Evolutionary conservation across 2,113 vertebrate species (phyloP).

Genomic region (Heterocephalus glaber): DNA sequence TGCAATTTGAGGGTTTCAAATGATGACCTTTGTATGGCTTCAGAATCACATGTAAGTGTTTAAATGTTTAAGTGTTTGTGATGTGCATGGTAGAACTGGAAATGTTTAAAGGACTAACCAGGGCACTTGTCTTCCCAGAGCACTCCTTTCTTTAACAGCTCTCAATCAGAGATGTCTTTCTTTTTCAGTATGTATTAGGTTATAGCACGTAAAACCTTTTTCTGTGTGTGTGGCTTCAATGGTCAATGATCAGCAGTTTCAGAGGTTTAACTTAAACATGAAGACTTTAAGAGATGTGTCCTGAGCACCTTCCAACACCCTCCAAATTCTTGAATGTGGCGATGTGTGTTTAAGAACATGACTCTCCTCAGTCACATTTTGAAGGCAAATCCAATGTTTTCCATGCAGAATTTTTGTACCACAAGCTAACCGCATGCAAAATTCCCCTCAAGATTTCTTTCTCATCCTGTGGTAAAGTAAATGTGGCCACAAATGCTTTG

Average conservation of each 20-base stretch:
- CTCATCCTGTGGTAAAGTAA: slow-evolving; percentile 62
- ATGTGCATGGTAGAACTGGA: neutral
- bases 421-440: slow-evolving; percentile 60
- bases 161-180: slow-evolving; percentile 37
- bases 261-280: slow-evolving; percentile 51
- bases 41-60: neutral
- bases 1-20: neutral
- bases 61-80: neutral
- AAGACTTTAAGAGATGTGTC: slow-evolving; percentile 33
- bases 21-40: neutral
- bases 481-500: slow-evolving; percentile 52
- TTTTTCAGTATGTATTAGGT: slow-evolving; percentile 28
- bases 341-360: slow-evolving; percentile 66
- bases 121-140: slow-evolving; percentile 18
- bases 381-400: slow-evolving; percentile 61
- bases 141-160: slow-evolving; percentile 4
- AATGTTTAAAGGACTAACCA: neutral
- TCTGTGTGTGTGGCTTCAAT: neutral
- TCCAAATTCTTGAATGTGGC: slow-evolving; percentile 33
- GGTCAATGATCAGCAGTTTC: slow-evolving; percentile 56
- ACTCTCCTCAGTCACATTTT: slow-evolving; percentile 56
- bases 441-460: slow-evolving; percentile 64
- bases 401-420: slow-evolving; percentile 40
- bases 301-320: slow-evolving; percentile 39
- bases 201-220: neutral